Conservation (phyloP, 2,888 invertebrate genomes). For the Hybos culiciformis region DNA sequence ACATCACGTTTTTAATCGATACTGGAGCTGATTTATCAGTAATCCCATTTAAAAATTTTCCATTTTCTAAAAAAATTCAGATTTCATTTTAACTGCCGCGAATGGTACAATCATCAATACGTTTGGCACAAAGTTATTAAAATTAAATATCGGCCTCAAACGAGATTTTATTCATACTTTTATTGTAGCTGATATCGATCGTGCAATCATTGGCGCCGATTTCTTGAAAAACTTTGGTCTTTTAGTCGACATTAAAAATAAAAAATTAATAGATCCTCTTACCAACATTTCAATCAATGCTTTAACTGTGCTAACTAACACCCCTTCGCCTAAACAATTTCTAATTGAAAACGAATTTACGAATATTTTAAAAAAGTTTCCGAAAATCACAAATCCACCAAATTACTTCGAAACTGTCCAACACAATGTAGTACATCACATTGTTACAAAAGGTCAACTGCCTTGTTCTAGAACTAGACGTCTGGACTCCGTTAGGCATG, state of each 20-base stretch:
- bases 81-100: background rate
- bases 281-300: background rate
- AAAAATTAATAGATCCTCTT: background rate
- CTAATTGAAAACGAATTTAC: background rate
- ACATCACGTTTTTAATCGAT: background rate
- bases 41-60: background rate
- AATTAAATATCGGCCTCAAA: background rate
- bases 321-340: background rate
- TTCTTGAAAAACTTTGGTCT: background rate
- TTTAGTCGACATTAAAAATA: background rate
- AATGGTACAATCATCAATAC: background rate
- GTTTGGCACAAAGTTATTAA: background rate
- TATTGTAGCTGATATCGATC: background rate
- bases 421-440: slow-evolving; percentile 1
- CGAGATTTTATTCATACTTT: background rate
- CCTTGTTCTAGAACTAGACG: background rate
- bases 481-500: background rate
- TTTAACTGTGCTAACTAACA: background rate
- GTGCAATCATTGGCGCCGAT: background rate
- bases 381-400: background rate
- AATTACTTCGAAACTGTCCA: background rate
- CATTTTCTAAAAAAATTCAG: background rate
- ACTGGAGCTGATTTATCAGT: background rate
- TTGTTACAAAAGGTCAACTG: background rate
- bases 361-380: background rate